Conservation (phyloP, 2,113 vertebrate genomes). For the Mesitornis unicolor region DNA sequence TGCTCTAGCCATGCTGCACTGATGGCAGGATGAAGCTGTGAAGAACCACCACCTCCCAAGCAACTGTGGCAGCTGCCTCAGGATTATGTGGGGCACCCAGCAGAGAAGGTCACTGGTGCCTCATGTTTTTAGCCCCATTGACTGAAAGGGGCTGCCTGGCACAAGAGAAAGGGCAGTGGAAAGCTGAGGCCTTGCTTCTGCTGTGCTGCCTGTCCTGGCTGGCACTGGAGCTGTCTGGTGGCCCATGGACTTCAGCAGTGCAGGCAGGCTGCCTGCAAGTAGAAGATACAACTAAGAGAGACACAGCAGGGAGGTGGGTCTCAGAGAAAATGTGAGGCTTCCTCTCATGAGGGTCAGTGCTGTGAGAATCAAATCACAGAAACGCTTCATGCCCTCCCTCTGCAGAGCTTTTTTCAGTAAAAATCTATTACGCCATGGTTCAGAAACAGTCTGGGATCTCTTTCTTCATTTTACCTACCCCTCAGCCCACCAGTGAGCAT, state of each 20-base stretch:
- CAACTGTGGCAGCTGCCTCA: background rate
- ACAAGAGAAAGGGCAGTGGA: background rate
- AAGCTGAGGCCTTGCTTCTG: background rate
- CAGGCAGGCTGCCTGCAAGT: background rate
- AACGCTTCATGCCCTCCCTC: background rate
- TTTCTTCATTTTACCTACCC: background rate
- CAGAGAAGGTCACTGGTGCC: background rate
- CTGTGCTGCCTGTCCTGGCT: background rate
- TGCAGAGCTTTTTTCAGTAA: background rate
- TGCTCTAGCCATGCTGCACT: background rate
- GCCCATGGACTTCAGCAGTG: background rate
- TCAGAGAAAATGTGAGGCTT: background rate
- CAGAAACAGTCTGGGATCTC: background rate
- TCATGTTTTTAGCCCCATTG: background rate
- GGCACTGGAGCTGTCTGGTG: background rate
- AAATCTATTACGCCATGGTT: background rate
- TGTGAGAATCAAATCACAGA: background rate
- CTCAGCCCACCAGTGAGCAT: fast-evolving
- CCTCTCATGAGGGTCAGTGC: background rate
- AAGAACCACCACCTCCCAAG: background rate
- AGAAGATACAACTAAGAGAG: background rate
- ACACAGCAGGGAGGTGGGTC: background rate
- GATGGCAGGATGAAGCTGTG: background rate
- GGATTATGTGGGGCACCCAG: background rate
- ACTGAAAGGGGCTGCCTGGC: background rate